These are phyloP conservation scores for Aspidoscelis tigris DNA, from an alignment of 2,113 vertebrate genomes.

Conservation along the genomic window DNA sequence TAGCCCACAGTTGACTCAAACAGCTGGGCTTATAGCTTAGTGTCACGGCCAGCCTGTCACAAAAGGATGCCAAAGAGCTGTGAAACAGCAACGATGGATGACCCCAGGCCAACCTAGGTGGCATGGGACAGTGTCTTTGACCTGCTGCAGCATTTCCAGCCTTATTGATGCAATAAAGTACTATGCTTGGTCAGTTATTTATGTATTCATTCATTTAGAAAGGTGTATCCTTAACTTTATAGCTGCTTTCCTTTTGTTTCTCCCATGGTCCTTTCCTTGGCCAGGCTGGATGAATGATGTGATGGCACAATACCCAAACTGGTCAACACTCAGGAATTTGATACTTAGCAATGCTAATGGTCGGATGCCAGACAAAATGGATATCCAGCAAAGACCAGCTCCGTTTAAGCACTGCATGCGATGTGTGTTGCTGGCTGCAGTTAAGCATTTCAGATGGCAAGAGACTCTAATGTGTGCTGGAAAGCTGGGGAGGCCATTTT, in stretches of 20 bases:
- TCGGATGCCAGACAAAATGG: constrained; percentile 67
- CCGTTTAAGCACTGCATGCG: constrained; percentile 2
- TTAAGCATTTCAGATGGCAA: constrained; percentile 16
- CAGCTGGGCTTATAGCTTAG: no score
- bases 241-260: background rate
- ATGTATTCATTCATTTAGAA: background rate
- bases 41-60: no score
- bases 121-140: background rate
- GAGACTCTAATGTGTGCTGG: background rate
- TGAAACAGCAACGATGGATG: no score
- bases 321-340: constrained; percentile 23
- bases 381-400: constrained; percentile 51
- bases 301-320: constrained; percentile 18
- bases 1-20: no score
- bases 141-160: no score
- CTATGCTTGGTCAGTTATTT: background rate
- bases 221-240: fast-evolving
- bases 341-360: constrained; percentile 60
- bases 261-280: background rate
- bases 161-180: background rate
- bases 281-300: constrained; percentile 18
- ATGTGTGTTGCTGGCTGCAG: constrained; percentile 36
- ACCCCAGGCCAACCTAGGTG: no score
- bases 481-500: constrained; percentile 31
- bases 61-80: no score